Conservation (phyloP, 2,888 invertebrate genomes). For the Philereme vetulata region DNA sequence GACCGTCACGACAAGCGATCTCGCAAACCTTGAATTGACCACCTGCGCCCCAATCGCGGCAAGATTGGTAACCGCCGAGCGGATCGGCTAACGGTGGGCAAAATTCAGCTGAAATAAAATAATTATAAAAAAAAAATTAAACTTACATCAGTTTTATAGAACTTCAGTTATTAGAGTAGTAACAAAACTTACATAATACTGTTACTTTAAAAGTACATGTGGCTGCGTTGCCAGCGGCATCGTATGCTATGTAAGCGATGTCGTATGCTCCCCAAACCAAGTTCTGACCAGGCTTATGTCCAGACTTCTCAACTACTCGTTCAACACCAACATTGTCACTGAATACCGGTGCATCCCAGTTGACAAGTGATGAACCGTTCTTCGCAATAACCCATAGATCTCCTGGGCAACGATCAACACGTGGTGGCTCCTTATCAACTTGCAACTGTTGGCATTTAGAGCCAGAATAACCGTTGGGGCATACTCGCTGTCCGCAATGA, state of each 20-base stretch:
- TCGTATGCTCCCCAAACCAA: conserved; percentile 96
- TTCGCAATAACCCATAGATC: conserved; percentile 97
- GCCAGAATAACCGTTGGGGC: conserved; percentile 94
- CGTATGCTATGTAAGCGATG: conserved; percentile 96
- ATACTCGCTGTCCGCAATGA: conserved; percentile 94
- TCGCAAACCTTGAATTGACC: conserved; percentile 98
- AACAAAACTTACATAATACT: conserved; percentile 88
- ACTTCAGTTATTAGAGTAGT: neutral
- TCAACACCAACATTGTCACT: conserved; percentile 94
- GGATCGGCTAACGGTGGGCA: conserved; percentile 95
- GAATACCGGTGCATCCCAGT: conserved; percentile 96
- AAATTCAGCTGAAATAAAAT: conserved; percentile 88
- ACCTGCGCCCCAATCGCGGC: conserved; percentile 98
- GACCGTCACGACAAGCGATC: conserved; percentile 92
- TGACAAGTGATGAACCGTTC: conserved; percentile 94
- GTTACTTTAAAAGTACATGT: conserved; percentile 96
- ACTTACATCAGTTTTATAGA: neutral
- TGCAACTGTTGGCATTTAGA: conserved; percentile 92
- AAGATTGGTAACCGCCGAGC: conserved; percentile 94
- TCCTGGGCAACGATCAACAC: conserved; percentile 95
- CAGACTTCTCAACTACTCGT: conserved; percentile 91
- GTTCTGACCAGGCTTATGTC: conserved; percentile 94
- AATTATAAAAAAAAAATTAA: neutral
- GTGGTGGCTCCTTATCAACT: conserved; percentile 93
- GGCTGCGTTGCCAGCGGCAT: conserved; percentile 95